Percentiles rank a stretch among this genome's conserved stretches.
phyloP scores from a whole-genome alignment of 2,888 invertebrate species.

The Tupiocoris notatus region DNA sequence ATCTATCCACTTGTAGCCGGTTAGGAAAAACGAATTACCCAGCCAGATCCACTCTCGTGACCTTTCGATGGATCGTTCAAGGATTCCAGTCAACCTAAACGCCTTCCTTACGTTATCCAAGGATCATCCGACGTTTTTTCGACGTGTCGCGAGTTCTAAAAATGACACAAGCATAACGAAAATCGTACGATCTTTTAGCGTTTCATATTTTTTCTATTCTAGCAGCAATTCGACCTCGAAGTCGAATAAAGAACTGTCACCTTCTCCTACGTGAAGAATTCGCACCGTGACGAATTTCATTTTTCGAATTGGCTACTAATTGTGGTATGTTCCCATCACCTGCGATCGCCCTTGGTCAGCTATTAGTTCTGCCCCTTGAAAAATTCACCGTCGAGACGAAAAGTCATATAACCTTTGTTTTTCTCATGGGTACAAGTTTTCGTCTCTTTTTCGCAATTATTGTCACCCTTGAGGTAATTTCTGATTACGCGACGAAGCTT shows the following conservation, averaged over 20 bases:
- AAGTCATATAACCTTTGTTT: neutral
- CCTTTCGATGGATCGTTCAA: neutral
- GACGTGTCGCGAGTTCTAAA: neutral
- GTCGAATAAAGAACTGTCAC: neutral
- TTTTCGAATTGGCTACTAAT: neutral
- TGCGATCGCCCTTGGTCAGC: neutral
- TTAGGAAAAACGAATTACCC: neutral
- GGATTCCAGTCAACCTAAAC: neutral
- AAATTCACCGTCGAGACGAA: neutral
- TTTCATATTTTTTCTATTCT: neutral
- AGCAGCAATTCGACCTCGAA: neutral
- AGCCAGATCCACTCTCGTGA: neutral
- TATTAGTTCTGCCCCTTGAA: neutral
- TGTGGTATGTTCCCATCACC: neutral
- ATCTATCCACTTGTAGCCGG: neutral
- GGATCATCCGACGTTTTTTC: neutral
- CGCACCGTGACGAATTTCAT: neutral
- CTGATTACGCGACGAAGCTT: too few relatives aligned
- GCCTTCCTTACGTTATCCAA: neutral
- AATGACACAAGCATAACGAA: neutral
- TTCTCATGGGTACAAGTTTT: neutral
- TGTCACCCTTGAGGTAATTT: neutral
- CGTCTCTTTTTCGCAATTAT: neutral
- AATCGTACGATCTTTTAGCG: neutral
- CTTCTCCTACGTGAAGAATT: neutral